phyloP scores from a whole-genome alignment of 2,888 invertebrate species.

The Sabatieria punctata region DNA sequence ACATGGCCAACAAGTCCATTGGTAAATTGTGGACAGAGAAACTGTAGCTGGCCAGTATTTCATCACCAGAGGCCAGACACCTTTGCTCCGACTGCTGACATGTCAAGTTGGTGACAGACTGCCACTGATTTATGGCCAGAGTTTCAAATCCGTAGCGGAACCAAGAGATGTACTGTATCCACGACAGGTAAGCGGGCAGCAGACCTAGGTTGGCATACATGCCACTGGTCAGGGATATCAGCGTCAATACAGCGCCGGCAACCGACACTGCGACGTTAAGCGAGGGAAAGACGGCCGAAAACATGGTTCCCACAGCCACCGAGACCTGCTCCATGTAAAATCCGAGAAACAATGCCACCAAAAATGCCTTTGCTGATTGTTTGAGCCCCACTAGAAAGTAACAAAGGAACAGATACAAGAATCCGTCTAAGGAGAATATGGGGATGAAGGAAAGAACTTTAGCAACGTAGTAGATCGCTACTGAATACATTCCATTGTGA shows the following conservation, averaged over 20 bases:
- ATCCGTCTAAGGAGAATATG: constrained; percentile 61
- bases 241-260: constrained; percentile 22
- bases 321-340: constrained; percentile 1
- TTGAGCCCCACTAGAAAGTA: constrained; percentile 65
- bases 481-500: constrained; percentile 72
- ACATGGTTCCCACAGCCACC: background rate
- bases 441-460: constrained; percentile 39
- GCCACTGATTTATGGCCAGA: background rate
- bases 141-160: constrained; percentile 22
- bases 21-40: background rate
- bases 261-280: constrained; percentile 8
- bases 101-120: background rate
- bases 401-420: constrained; percentile 59
- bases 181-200: constrained; percentile 23
- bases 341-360: background rate
- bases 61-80: background rate
- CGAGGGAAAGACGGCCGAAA: constrained; percentile 4
- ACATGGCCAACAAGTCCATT: background rate
- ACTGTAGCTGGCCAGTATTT: background rate
- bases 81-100: background rate
- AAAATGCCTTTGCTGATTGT: background rate
- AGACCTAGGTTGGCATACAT: constrained; percentile 27
- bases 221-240: constrained; percentile 24
- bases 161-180: constrained; percentile 23
- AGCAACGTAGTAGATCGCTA: constrained; percentile 22